These are phyloP conservation scores for Drosophila putrida DNA, from an alignment of 2,888 invertebrate species.

Conservation along the genomic window DNA sequence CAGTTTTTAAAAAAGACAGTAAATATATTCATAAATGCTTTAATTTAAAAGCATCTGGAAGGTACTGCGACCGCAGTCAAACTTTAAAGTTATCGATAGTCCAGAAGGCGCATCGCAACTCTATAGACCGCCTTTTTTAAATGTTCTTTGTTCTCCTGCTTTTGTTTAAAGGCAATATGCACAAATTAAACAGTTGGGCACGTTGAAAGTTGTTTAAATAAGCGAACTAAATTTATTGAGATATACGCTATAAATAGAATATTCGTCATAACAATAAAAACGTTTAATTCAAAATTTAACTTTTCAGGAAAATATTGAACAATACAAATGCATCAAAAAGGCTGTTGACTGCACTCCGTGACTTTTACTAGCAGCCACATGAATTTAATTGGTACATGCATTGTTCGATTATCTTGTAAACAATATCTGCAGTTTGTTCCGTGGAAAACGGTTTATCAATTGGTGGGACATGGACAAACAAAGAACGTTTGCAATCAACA, in stretches of 20 bases:
- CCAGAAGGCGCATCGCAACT: too few relatives aligned
- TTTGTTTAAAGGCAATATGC: background rate
- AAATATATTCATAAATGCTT: too few relatives aligned
- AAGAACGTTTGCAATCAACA: conserved; percentile 86
- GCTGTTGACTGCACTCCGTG: background rate
- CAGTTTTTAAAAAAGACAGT: too few relatives aligned
- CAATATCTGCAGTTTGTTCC: conserved; percentile 87
- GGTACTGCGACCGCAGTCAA: too few relatives aligned
- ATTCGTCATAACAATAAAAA: background rate
- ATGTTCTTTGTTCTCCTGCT: background rate
- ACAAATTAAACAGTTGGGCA: conserved; percentile 3
- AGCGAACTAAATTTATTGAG: background rate
- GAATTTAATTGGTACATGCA: conserved; percentile 65
- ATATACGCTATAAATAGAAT: background rate
- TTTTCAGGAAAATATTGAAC: background rate
- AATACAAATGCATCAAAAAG: conserved; percentile 6
- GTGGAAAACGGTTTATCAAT: conserved; percentile 88
- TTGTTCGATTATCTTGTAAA: conserved; percentile 81
- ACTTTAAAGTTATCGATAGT: background rate
- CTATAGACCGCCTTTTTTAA: background rate
- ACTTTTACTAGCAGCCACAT: background rate
- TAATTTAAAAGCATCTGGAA: too few relatives aligned
- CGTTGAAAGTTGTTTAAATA: conserved; percentile 12
- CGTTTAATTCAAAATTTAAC: background rate
- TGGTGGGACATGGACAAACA: conserved; percentile 93